Conservation (phyloP, 2,888 invertebrate genomes). For the Vanessa cardui region DNA sequence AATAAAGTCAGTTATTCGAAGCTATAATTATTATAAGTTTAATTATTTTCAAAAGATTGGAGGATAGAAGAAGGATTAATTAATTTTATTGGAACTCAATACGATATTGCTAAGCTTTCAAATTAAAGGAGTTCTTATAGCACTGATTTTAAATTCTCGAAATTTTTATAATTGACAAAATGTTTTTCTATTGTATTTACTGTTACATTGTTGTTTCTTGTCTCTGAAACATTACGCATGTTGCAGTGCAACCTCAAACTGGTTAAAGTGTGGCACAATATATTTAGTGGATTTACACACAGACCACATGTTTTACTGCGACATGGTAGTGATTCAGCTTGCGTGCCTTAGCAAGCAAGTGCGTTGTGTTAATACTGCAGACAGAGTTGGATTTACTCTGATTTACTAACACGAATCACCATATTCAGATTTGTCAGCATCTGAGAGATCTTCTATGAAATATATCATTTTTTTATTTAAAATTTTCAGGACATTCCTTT, state of each 20-base stretch:
- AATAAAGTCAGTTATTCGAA: too few species aligned
- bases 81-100: too few species aligned
- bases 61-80: too few species aligned
- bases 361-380: conserved; percentile 32
- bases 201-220: not conserved
- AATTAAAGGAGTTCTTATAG: too few species aligned
- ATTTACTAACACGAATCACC: not conserved
- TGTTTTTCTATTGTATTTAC: too few species aligned
- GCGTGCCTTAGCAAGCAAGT: conserved; percentile 25
- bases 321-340: conserved; percentile 49
- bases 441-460: not conserved
- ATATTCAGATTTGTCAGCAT: not conserved
- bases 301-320: conserved; percentile 50
- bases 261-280: conserved; percentile 45
- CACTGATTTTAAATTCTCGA: too few species aligned
- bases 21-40: too few species aligned
- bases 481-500: too few species aligned
- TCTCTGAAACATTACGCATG: conserved; percentile 15
- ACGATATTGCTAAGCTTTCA: too few species aligned
- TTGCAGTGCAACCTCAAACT: conserved; percentile 24
- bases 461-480: too few species aligned
- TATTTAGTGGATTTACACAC: conserved; percentile 55
- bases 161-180: too few species aligned
- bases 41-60: too few species aligned
- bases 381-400: conserved; percentile 5